Base-by-base conservation (phyloP, 2,797 vertebrate genomes). In the Artibeus jamaicensis region DNA sequence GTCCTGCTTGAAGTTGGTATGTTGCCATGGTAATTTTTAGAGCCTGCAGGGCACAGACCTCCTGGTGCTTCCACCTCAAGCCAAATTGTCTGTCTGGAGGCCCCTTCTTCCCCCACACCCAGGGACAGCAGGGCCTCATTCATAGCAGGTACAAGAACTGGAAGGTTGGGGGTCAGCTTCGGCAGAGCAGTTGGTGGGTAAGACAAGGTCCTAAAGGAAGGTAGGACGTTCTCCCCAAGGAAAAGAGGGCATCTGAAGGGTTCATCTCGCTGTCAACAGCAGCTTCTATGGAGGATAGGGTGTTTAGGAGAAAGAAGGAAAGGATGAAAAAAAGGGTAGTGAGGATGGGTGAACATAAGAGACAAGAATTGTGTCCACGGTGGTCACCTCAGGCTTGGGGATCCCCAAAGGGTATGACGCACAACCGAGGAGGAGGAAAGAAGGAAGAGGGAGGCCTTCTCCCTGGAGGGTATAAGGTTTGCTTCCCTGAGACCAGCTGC, bases 401-500 rank as follows among this genome's bases (percentile, higher is more conserved):
- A 62, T 24, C 39, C 78, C n/a, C 6, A 9, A 32, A 78, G 39
- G 82, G 15, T 21, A 48, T 7, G 77, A 26, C 42, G 29, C 16
- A 2, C 3, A 48, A 46, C 9, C 34, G 73, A 42, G n/a, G 37
- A 88, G 50, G 29, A 19, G 26, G 68, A 50, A 14, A 37, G 68
- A 62, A 46, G 55, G 37, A 11, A 16, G 6, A 37, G 22, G 84
- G 81, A 39, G 57, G 21, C 9, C 6, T 37, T 50, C 12, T 44
- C 19, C 48, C 19, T n/a, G 9, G 65, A 42, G 68, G 46, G 55
- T 32, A 71, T 14, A 21, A 57, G 62, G 34, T 15, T 37, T 11
- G 46, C 62, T 76, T 94, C 37, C 37, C 16, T 12, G 19, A 65
- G 50, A 81, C 57, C 88, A 57, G 93, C 86, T 91, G 67, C 37